Percentiles rank a stretch among this genome's conserved stretches.
Conservation (phyloP, 2,797 vertebrate genomes). For the Sebastes vulpes region DNA sequence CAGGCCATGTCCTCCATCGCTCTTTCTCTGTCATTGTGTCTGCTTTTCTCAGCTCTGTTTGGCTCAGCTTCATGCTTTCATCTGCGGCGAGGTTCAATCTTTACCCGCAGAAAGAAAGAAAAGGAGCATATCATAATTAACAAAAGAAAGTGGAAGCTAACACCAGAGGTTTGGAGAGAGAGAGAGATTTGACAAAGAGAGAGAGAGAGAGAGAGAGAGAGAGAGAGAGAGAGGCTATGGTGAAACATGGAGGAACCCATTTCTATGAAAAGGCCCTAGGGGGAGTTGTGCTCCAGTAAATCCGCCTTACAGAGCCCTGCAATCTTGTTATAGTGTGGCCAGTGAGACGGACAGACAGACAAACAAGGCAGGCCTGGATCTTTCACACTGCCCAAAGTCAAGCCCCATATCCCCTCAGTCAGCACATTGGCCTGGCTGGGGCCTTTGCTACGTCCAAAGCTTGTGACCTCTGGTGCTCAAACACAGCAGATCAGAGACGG, state of each 20-base stretch:
- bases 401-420: slow-evolving; percentile 74
- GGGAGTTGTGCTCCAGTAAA: slow-evolving; percentile 89
- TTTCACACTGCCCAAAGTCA: slow-evolving; percentile 83
- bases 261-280: slow-evolving; percentile 88
- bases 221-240: slow-evolving; percentile 47
- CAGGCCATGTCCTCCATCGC: slow-evolving; percentile 9
- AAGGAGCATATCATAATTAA: slow-evolving; percentile 67
- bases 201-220: background rate
- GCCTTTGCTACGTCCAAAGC: slow-evolving; percentile 66
- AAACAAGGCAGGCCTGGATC: slow-evolving; percentile 78
- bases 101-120: slow-evolving; percentile 49
- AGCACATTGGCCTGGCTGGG: slow-evolving; percentile 73
- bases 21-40: slow-evolving; percentile 34
- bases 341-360: slow-evolving; percentile 81
- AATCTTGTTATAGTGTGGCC: slow-evolving; percentile 87
- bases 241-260: slow-evolving; percentile 82
- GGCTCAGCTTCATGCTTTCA: slow-evolving; percentile 39
- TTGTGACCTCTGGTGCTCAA: slow-evolving; percentile 76
- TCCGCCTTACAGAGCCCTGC: slow-evolving; percentile 81
- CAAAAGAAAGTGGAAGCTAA: slow-evolving; percentile 54
- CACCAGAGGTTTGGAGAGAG: slow-evolving; percentile 51
- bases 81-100: slow-evolving; percentile 56
- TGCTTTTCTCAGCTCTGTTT: slow-evolving; percentile 39
- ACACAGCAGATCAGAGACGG: slow-evolving; percentile 56
- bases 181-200: slow-evolving; percentile 27